A percentile compares a stretch with the other conserved stretches of the same genome.
phyloP scores from a whole-genome alignment of 1,140 invertebrate species.

The Hylyphantes graminicola region DNA sequence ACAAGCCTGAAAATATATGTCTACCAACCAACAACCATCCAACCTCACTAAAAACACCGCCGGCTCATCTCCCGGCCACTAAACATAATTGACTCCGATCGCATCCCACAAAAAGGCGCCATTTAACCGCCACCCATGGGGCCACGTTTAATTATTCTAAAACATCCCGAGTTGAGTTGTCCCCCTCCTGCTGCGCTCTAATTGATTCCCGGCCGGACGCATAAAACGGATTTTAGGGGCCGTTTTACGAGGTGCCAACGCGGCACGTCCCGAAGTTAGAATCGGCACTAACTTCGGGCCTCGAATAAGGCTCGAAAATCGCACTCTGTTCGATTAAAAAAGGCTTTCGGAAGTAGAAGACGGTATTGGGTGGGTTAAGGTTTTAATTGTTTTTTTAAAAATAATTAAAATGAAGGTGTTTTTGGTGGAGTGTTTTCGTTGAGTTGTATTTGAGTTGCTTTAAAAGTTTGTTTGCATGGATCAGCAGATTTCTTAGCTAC shows the following conservation, averaged over 20 bases:
- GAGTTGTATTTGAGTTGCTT: too few species aligned
- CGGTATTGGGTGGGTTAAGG: too few species aligned
- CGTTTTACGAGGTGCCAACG: slow-evolving; percentile 56
- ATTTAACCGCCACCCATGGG: slow-evolving; percentile 12
- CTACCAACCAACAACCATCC: too few species aligned
- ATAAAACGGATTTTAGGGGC: slow-evolving; percentile 50
- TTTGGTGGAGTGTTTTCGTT: too few species aligned
- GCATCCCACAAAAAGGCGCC: slow-evolving; percentile 20
- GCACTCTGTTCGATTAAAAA: slow-evolving; percentile 54
- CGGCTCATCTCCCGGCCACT: too few species aligned
- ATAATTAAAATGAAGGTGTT: too few species aligned
- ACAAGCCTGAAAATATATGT: too few species aligned
- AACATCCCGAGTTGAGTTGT: slow-evolving; percentile 53
- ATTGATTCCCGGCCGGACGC: slow-evolving; percentile 40
- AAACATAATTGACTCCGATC: slow-evolving; percentile 23
- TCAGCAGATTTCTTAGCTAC: too few species aligned
- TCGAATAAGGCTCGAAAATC: slow-evolving; percentile 48
- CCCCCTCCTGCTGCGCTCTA: slow-evolving; percentile 34
- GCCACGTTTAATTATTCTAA: slow-evolving; percentile 59
- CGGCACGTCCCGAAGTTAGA: slow-evolving; percentile 55
- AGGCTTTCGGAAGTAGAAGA: too few species aligned
- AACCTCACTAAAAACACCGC: too few species aligned
- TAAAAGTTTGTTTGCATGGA: too few species aligned
- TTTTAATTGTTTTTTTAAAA: too few species aligned
- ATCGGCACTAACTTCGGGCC: slow-evolving; percentile 43